Evolutionary conservation across 2,113 vertebrate genomes (phyloP), one percentile per base, ranked within the genome.

Genomic region (Seriola aureovittata): DNA sequence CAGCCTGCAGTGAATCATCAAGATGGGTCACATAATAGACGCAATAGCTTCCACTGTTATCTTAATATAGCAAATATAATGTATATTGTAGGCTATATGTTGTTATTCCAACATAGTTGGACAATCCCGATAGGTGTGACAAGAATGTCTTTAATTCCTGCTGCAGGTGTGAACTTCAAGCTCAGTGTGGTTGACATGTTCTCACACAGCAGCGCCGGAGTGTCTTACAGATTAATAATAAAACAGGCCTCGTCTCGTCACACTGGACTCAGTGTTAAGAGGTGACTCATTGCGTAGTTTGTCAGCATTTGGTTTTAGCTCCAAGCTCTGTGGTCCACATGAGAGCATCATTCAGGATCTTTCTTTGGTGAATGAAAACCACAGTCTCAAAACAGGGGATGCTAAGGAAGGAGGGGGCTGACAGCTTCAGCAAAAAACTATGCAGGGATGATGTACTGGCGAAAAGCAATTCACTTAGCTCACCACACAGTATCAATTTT

Each of bases 121-220:
- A 34, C 25, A 70, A 58, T 11, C 21, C 40, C 0, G 21, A 38
- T 42, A 63, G 8, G 44, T 54, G 63, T 82, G 19, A 29, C 19
- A 64, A 34, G 17, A 58, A 48, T 58, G 50, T 64, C 66, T 83
- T 75, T 62, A 79, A 75, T 89, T 91, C 81, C 81, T 71, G 46
- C 8, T 80, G 59, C 74, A 68, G 64, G 80, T 82, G 81, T 86
- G 84, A 93, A 84, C 86, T 78, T 79, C 52, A 52, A 85, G 78
- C 55, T 40, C 36, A 19, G 40, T 65, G 38, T 57, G 64, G 59
- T 54, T 34, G 76, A 81, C 81, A 54, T 78, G 82, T 84, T 91
- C n/a, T 85, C 59, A 85, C 79, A 66, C 57, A 72, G 59, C 68
- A 42, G 42, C 1, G 65, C 50, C 25, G 44, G 19, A 79, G 70